Evolutionary conservation across 2,113 vertebrate genomes (phyloP).

Genomic region (Myiopsitta monachus): DNA sequence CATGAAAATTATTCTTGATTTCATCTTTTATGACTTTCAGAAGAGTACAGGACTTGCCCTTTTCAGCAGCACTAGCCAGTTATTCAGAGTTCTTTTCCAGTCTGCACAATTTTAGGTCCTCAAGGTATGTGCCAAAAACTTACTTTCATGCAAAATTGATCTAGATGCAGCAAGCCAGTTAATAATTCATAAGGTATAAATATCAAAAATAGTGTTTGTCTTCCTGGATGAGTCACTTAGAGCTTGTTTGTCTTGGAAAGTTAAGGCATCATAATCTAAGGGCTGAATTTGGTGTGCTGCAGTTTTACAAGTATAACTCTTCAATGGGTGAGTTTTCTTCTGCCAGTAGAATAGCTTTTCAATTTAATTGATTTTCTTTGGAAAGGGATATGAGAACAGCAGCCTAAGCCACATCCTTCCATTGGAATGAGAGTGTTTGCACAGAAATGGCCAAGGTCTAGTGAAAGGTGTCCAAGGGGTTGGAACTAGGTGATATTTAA

Average conservation of each 20-base stretch:
- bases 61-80: neutral
- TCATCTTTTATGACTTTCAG: neutral
- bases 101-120: neutral
- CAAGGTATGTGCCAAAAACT: neutral
- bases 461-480: neutral
- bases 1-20: neutral
- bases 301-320: neutral
- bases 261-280: neutral
- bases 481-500: neutral
- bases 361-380: neutral
- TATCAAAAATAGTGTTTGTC: conserved; percentile 9
- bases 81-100: neutral
- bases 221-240: conserved; percentile 8
- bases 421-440: neutral
- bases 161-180: neutral
- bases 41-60: neutral
- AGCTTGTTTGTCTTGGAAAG: neutral
- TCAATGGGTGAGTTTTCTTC: neutral
- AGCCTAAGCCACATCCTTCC: neutral
- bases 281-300: neutral
- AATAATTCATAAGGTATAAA: conserved; percentile 39
- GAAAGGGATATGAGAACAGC: neutral
- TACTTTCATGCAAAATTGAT: conserved; percentile 17
- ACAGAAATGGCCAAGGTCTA: neutral
- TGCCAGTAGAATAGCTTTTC: neutral